These are phyloP conservation scores for Paracentrotus lividus DNA, from an alignment of 53 echinoderm and acorn worm species.

Conservation along the genomic window DNA sequence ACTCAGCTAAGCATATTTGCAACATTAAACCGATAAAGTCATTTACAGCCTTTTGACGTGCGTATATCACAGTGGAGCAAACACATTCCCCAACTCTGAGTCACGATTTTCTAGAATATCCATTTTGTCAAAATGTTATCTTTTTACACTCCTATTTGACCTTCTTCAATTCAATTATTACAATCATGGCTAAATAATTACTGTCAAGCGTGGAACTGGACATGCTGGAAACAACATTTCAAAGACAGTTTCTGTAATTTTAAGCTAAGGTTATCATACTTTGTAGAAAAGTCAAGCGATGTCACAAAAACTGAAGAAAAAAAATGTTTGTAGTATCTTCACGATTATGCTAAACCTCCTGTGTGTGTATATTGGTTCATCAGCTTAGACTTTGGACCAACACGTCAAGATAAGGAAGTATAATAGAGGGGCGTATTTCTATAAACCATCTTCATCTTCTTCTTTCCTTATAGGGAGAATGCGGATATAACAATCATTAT, in stretches of 20 bases:
- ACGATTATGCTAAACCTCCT: background rate
- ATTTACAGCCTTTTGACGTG: background rate
- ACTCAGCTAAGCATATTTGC: background rate
- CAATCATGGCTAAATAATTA: background rate
- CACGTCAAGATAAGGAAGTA: constrained; percentile 18
- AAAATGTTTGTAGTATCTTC: background rate
- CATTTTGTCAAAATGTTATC: background rate
- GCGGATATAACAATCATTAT: background rate
- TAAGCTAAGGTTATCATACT: background rate
- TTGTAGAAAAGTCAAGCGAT: background rate
- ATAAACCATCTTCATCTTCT: background rate
- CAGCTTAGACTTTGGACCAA: background rate
- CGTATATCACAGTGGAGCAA: too few relatives aligned
- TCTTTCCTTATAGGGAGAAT: constrained; percentile 8
- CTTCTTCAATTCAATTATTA: too few relatives aligned
- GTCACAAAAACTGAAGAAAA: too few relatives aligned
- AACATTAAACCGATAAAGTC: background rate
- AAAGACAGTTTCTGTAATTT: background rate
- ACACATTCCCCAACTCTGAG: background rate
- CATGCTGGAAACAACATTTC: background rate
- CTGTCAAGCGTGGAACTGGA: background rate
- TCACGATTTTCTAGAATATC: background rate
- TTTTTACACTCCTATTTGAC: too few relatives aligned
- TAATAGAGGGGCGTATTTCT: constrained; percentile 23
- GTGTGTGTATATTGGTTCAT: background rate